Evolutionary conservation across 2,888 invertebrate species (phyloP), one percentile per base, ranked within the genome.

Genomic region (Pseudeuparius sepicola): DNA sequence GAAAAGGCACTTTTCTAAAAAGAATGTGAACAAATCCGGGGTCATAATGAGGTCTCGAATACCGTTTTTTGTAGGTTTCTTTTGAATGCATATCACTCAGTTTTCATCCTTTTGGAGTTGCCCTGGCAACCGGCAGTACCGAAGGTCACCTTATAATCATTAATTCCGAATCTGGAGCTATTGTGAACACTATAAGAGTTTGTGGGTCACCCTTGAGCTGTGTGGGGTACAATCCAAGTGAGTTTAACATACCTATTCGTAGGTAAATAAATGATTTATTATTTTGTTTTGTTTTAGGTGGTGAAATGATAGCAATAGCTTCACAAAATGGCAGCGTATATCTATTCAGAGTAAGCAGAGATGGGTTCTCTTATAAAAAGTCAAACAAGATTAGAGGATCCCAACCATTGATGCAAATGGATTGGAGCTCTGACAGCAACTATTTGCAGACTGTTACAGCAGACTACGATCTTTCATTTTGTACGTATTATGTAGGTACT

Each of bases 351-450:
- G 86, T 89, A 3, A 84, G 85, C 7, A 75, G 89, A 29, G 87
- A 89, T 55, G 90, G 90, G 2, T 88, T 86, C 57, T 84, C 86
- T 0, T 90, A 88, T 60, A 86, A 87, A 56, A 87, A 88, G 55
- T 82, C 83, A 9, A 87, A 87, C 55, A 88, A 87, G 63, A 87
- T 88, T 39, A 70, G 87, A 10, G 88, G 88, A 1, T 76, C 83
- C 0, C 88, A 88, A 53, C 82, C 87, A 0, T 66, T 92, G 3
- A 78, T 82, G 39, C 87, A 89, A 52, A 64, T 92, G 34, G 92
- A 92, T 57, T 92, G 90, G 90, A 89, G 90, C 57, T 75, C 81
- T 24, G 90, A 92, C 55, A 85, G 88, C 36, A 80, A 78, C 56
- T 87, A 78, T 56, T 64, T 93, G 37, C 90, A 90, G 64, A 85